phyloP scores from a whole-genome alignment of 2,888 invertebrate genomes.

The Cremastinae sp. region DNA sequence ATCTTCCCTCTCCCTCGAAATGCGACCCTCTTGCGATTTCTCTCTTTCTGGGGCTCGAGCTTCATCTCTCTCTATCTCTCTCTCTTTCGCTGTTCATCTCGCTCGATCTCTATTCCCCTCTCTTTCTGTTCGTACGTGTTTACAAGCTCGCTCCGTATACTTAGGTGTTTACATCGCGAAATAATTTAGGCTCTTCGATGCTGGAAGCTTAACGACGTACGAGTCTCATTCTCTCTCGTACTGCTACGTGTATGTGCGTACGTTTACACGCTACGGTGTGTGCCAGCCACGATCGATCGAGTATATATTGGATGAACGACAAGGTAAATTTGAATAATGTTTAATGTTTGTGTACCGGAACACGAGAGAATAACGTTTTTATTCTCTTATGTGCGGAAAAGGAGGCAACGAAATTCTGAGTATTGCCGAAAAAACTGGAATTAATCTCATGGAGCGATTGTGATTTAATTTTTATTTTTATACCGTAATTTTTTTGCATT shows the following conservation, averaged over 20 bases:
- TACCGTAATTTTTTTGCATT: too few species aligned
- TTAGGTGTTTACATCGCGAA: constrained; percentile 72
- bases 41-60: too few species aligned
- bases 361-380: constrained; percentile 2
- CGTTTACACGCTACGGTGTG: constrained; percentile 17
- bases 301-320: constrained; percentile 34
- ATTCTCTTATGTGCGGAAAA: background rate
- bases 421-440: too few species aligned
- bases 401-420: too few species aligned
- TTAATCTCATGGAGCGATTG: too few species aligned
- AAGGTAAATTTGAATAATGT: constrained; percentile 38
- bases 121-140: constrained; percentile 60
- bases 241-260: background rate
- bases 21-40: constrained; percentile 32
- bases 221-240: constrained; percentile 5
- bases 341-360: constrained; percentile 19
- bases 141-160: constrained; percentile 67
- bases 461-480: too few species aligned
- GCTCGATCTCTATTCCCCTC: constrained; percentile 13
- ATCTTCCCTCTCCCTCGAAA: constrained; percentile 8
- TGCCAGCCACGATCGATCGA: constrained; percentile 31
- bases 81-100: constrained; percentile 21
- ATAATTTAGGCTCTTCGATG: constrained; percentile 68
- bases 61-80: constrained; percentile 21
- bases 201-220: constrained; percentile 48